A percentile compares a stretch with the other conserved stretches of the same genome.
Conservation (phyloP, 1,140 invertebrate genomes). For the Diachasmimorpha longicaudata region DNA sequence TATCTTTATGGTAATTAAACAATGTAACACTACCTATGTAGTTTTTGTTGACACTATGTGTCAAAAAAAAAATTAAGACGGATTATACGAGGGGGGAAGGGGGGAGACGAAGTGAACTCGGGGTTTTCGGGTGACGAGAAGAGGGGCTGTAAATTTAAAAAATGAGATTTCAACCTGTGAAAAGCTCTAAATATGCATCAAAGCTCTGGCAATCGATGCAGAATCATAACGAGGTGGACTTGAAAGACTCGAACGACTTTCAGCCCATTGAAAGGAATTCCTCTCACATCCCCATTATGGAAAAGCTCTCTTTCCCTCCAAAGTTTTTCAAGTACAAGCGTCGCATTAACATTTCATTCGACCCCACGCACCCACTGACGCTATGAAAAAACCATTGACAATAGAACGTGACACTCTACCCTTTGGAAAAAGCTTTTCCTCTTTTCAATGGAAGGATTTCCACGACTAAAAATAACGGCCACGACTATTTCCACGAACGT, state of each 20-base stretch:
- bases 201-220: background rate
- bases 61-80: no score
- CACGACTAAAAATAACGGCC: background rate
- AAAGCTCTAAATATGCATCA: background rate
- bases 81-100: no score
- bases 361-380: background rate
- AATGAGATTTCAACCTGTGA: no score
- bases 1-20: no score
- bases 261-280: background rate
- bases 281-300: background rate
- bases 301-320: background rate
- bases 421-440: no score
- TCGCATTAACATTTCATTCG: background rate
- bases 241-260: no score
- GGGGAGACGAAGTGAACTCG: no score
- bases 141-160: no score
- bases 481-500: background rate
- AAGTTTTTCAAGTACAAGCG: background rate
- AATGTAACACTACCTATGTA: no score
- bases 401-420: background rate
- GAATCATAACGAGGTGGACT: background rate
- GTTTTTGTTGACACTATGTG: no score
- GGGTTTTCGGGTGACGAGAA: no score
- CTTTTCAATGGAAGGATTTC: background rate
- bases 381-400: background rate